Base-by-base conservation (phyloP, 1,140 invertebrate species). In the Wasmannia auropunctata region DNA sequence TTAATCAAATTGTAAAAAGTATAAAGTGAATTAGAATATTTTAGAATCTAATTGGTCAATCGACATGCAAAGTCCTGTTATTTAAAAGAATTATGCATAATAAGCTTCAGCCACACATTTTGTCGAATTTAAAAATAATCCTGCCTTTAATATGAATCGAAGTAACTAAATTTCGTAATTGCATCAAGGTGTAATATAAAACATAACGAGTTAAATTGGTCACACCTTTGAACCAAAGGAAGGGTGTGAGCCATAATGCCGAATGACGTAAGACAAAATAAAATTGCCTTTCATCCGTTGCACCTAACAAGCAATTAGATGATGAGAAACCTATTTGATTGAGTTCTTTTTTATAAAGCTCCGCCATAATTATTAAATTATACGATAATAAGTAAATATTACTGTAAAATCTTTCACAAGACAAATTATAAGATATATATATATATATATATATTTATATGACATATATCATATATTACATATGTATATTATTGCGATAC, bases 191-290 rank as follows among this genome's bases (percentile, higher is more conserved):
- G 65, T 76, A 22, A 25, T n/a, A 40, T 51, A 63, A 46, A 65
- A 69, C 46, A 80, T 19, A 76, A 86, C 43, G 69, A 54, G 69
- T 81, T 80, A 72, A 40, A 86, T 63, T 69, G 86, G 92, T 93
- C 92, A 90, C 93, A 91, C 93, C 93, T 92, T 91, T 80, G 91
- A 92, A 91, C 76, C 84, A 51, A 43, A 88, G 88, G 90, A 92
- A 93, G 86, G 85, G 89, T 60, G 85, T 87, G 79, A 86, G 46
- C 83, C 77, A 86, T 79, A 37, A 28, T 37, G 31, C 43, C 46
- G n/a, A 58, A 56, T 85, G 80, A 88, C 81, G 72, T 70, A 88
- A 86, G 63, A 51, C 22, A 31, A 40, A 54, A 37, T 51, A 70
- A 88, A 88, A 86, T 85, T 77, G 67, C 75, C 67, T 77, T n/a